These are phyloP conservation scores for Paguma larvata DNA, from an alignment of 2,797 vertebrate species.

Conservation along the genomic window DNA sequence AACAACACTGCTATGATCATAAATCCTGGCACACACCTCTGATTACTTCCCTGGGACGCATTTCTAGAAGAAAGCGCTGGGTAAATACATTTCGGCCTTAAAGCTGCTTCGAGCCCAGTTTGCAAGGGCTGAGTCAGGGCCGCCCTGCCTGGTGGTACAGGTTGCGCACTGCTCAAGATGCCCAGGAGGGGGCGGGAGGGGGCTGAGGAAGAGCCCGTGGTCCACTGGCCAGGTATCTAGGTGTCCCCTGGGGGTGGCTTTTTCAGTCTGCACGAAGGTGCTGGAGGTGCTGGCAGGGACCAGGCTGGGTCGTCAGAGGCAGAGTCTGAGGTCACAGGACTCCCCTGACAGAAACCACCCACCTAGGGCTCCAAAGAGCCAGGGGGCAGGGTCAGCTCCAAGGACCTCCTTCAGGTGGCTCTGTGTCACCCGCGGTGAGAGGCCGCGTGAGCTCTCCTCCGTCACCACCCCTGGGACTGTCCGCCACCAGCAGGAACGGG, in stretches of 20 bases:
- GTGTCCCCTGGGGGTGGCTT: not conserved
- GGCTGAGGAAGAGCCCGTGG: not conserved
- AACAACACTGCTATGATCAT: not conserved
- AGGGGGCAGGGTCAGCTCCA: not conserved
- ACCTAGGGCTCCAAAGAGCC: not conserved
- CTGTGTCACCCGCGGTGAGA: not conserved
- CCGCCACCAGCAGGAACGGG: no score
- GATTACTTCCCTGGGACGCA: not conserved
- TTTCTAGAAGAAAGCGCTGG: not conserved
- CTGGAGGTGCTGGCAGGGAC: no score
- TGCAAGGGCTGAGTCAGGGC: not conserved
- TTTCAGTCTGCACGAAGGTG: not conserved
- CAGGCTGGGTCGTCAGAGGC: not conserved
- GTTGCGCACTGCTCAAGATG: not conserved
- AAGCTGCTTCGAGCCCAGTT: not conserved
- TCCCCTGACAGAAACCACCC: not conserved
- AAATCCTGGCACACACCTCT: not conserved
- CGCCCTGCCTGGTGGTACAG: not conserved
- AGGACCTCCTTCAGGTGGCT: not conserved
- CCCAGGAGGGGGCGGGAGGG: not conserved
- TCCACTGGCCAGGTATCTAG: not conserved
- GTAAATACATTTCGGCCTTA: not conserved
- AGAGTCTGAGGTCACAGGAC: not conserved
- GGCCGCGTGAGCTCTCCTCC: not conserved
- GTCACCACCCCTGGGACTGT: not conserved